A percentile compares a stretch with the other conserved stretches of the same genome.
These are phyloP conservation scores for Eulemur rubriventer DNA, from an alignment of 2,797 vertebrate genomes.

Conservation along the genomic window DNA sequence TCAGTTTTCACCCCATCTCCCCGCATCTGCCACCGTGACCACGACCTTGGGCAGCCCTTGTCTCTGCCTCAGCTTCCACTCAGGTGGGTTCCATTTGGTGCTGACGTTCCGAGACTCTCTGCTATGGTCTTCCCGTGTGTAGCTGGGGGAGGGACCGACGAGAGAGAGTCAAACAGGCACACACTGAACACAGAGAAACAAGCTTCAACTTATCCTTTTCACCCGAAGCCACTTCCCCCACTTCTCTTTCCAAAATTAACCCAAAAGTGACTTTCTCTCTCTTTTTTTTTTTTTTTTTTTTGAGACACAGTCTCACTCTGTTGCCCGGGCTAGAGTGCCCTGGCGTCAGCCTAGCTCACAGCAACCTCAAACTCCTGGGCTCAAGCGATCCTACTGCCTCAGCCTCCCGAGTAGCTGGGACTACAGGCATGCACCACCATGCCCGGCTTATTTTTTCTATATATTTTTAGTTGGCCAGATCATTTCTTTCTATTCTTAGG, in stretches of 20 bases:
- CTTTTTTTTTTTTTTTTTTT: no score
- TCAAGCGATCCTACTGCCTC: no score
- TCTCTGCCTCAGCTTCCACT: neutral
- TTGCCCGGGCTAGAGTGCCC: no score
- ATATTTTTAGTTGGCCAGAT: no score
- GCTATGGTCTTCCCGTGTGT: neutral
- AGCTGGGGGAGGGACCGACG: neutral
- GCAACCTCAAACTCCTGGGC: no score
- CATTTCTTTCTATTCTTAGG: no score
- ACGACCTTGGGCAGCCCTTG: neutral
- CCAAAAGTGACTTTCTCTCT: neutral
- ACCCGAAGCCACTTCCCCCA: neutral
- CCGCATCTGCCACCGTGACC: rapidly evolving
- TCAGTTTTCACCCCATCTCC: neutral
- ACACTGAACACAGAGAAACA: neutral
- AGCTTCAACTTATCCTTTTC: neutral
- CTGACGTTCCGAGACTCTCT: neutral
- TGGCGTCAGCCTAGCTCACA: no score
- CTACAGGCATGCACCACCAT: no score
- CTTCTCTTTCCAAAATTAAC: neutral
- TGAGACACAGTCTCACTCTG: no score
- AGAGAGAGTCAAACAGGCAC: neutral
- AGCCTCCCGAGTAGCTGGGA: no score
- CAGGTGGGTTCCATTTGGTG: neutral
- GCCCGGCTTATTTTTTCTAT: no score